A percentile compares a stretch with the other conserved stretches of the same genome.
phyloP scores from a whole-genome alignment of 2,797 vertebrate genomes.

The Brotogeris chrysoptera region DNA sequence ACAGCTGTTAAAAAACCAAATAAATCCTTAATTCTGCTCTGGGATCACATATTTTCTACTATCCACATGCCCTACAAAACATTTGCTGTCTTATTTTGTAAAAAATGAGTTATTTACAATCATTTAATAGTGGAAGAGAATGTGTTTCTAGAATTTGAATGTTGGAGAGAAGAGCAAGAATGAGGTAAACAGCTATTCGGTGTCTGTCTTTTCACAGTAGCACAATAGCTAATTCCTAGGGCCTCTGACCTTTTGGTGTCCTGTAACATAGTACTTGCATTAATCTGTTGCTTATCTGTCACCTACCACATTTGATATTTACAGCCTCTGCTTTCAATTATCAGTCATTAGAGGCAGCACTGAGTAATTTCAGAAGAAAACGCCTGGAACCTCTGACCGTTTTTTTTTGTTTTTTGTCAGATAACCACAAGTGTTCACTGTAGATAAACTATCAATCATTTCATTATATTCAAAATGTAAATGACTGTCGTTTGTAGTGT shows the following conservation, averaged over 20 bases:
- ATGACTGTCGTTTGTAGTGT: conserved; percentile 64
- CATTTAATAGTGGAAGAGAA: neutral
- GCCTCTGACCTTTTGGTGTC: conserved; percentile 74
- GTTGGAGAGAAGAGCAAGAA: neutral
- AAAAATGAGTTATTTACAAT: neutral
- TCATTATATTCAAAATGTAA: conserved; percentile 74
- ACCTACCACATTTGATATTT: conserved; percentile 77
- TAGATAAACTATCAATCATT: conserved; percentile 88
- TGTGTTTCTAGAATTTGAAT: neutral
- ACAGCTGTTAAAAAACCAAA: neutral
- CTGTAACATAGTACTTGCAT: conserved; percentile 73
- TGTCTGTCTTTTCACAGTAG: conserved; percentile 74
- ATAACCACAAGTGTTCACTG: conserved; percentile 83
- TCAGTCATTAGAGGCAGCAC: conserved; percentile 82
- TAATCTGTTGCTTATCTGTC: conserved; percentile 81
- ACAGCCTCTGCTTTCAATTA: conserved; percentile 88
- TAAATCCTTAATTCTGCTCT: neutral
- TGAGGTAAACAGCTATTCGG: conserved; percentile 56
- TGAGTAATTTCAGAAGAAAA: conserved; percentile 83
- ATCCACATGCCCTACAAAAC: neutral
- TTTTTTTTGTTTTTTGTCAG: conserved; percentile 86
- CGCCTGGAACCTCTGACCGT: conserved; percentile 85
- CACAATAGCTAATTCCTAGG: conserved; percentile 68
- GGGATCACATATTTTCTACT: neutral
- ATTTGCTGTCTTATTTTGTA: neutral